A percentile compares a stretch with the other conserved stretches of the same genome.
Conservation (phyloP, 64 coral and sea anemone genomes). For the Stichodactyla mertensii region DNA sequence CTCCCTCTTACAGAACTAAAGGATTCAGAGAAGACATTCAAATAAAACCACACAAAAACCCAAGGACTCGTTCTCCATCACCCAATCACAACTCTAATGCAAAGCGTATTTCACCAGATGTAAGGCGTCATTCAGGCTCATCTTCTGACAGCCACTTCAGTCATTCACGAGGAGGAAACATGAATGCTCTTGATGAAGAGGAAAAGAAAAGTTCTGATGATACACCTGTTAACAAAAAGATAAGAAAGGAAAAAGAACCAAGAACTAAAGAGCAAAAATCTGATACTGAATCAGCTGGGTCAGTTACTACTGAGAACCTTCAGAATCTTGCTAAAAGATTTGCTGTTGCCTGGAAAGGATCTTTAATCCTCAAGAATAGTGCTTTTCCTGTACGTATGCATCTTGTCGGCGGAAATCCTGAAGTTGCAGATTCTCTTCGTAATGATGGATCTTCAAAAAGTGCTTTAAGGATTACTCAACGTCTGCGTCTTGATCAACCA, state of each 20-base stretch:
- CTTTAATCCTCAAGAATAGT: slow-evolving; percentile 96
- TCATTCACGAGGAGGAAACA: slow-evolving; percentile 39
- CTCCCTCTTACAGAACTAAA: slow-evolving; percentile 49
- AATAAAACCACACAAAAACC: slow-evolving; percentile 66
- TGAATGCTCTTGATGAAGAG: slow-evolving; percentile 34
- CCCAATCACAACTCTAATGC: slow-evolving; percentile 79
- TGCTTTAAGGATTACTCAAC: slow-evolving; percentile 87
- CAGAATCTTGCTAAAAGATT: slow-evolving; percentile 97
- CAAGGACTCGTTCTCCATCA: slow-evolving; percentile 94
- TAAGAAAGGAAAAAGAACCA: slow-evolving; percentile 52
- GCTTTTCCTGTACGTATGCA: slow-evolving; percentile 98
- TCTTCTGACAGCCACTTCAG: slow-evolving; percentile 74
- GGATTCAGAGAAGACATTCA: slow-evolving; percentile 57
- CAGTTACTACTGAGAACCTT: slow-evolving; percentile 73
- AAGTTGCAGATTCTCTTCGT: slow-evolving; percentile 92
- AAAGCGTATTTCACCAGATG: slow-evolving; percentile 71
- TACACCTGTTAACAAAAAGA: slow-evolving; percentile 50
- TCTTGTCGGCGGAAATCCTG: slow-evolving; percentile 97
- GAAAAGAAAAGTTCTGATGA: slow-evolving; percentile 56
- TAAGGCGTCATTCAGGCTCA: slow-evolving; percentile 64
- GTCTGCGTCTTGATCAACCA: slow-evolving; percentile 94
- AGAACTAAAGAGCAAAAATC: slow-evolving; percentile 58
- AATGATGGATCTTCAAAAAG: slow-evolving; percentile 72
- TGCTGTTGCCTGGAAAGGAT: slow-evolving; percentile 96
- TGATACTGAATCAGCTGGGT: slow-evolving; percentile 40